Evolutionary conservation across 2,113 vertebrate species (phyloP).

Genomic region (Bufo gargarizans): DNA sequence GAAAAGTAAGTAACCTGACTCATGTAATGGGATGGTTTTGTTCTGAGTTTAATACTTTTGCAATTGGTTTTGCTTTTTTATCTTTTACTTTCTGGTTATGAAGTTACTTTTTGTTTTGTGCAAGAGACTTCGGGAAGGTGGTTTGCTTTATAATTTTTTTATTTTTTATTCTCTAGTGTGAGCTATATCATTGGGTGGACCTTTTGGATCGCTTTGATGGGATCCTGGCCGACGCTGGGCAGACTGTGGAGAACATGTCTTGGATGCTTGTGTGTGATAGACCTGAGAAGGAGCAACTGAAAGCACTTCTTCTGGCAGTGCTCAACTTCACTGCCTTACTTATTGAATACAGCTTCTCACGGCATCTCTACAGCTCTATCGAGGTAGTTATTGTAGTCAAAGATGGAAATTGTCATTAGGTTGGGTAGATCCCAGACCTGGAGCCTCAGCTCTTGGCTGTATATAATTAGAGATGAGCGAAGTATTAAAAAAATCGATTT

Average conservation of each 20-base stretch:
- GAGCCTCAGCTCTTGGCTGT: no score
- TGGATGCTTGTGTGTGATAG: constrained; percentile 95
- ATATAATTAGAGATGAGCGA: no score
- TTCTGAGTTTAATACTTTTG: no score
- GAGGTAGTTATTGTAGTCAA: constrained; percentile 76
- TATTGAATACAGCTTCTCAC: constrained; percentile 96
- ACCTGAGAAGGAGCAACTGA: constrained; percentile 87
- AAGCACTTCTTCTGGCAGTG: constrained; percentile 90
- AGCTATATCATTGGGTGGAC: constrained; percentile 98
- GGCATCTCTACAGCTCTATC: constrained; percentile 96
- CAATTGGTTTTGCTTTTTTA: not conserved
- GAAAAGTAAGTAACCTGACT: constrained; percentile 77
- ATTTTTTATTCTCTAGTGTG: constrained; percentile 76
- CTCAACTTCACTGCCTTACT: constrained; percentile 96
- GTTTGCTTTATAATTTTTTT: no score
- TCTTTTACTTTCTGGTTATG: no score
- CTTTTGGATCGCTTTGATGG: constrained; percentile 94
- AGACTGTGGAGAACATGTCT: constrained; percentile 93
- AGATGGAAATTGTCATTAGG: not conserved
- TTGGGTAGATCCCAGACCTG: not conserved
- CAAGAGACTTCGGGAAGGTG: no score
- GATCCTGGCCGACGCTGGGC: constrained; percentile 91
- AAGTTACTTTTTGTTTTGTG: no score
- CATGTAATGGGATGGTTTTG: no score
- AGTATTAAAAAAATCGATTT: no score